Conservation (phyloP, 2,113 vertebrate genomes). For the Cygnus buccinator region DNA sequence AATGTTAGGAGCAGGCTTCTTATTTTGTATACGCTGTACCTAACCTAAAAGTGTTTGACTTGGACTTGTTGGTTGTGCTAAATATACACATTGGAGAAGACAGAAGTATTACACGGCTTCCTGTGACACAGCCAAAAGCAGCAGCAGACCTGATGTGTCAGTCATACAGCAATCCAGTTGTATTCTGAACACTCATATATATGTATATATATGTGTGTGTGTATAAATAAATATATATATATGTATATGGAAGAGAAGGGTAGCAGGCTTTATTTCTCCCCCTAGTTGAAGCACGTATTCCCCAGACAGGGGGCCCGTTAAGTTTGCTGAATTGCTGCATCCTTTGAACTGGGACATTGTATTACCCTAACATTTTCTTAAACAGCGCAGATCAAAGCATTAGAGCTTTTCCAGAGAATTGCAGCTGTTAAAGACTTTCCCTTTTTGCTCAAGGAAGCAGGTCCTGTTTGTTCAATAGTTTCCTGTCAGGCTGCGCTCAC, state of each 20-base stretch:
- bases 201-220: no score
- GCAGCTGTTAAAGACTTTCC: slow-evolving; percentile 6
- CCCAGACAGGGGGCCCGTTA: fast-evolving
- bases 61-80: not conserved
- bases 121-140: not conserved
- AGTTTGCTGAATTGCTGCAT: not conserved
- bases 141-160: not conserved
- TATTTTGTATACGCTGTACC: not conserved
- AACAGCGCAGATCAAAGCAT: not conserved
- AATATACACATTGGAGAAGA: not conserved
- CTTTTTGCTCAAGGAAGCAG: slow-evolving; percentile 40
- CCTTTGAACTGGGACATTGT: not conserved
- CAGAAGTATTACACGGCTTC: not conserved
- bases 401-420: slow-evolving; percentile 18
- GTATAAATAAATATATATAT: no score
- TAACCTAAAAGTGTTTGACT: not conserved
- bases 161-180: not conserved
- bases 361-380: not conserved
- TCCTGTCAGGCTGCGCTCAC: not conserved
- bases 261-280: not conserved
- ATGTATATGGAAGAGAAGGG: fast-evolving
- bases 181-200: not conserved
- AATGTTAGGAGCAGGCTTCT: not conserved
- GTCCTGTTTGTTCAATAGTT: slow-evolving; percentile 17
- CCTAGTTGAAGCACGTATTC: fast-evolving